phyloP scores from a whole-genome alignment of 2,888 invertebrate genomes.

The Pterostichus niger region DNA sequence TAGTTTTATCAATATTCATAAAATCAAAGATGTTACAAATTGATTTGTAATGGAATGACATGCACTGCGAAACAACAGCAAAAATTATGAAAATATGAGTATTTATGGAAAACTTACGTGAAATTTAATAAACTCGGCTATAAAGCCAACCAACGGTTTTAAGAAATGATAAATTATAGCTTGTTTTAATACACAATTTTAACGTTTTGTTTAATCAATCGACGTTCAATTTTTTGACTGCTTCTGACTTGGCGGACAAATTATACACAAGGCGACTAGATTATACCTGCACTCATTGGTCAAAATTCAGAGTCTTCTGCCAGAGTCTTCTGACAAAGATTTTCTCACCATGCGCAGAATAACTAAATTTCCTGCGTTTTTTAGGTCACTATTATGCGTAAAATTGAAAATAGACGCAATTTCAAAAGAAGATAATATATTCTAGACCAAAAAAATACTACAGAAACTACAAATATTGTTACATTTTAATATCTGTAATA shows the following conservation, averaged over 20 bases:
- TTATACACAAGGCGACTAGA: constrained; percentile 72
- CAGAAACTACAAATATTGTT: constrained; percentile 4
- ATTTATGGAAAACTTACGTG: constrained; percentile 74
- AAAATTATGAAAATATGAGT: constrained; percentile 44
- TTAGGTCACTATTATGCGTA: constrained; percentile 12
- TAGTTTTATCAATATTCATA: constrained; percentile 75
- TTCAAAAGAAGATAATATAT: neutral
- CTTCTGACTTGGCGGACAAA: constrained; percentile 73
- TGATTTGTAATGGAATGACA: constrained; percentile 65
- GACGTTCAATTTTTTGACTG: constrained; percentile 76
- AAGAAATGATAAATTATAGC: constrained; percentile 57
- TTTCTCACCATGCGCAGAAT: constrained; percentile 51
- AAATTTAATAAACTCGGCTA: constrained; percentile 72
- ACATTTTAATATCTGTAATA: neutral
- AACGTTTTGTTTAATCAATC: constrained; percentile 74
- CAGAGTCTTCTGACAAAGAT: constrained; percentile 76
- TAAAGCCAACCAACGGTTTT: constrained; percentile 60
- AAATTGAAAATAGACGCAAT: constrained; percentile 5
- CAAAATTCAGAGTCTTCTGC: constrained; percentile 75
- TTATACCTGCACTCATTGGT: constrained; percentile 71
- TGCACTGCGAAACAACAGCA: constrained; percentile 42
- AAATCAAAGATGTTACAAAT: constrained; percentile 69
- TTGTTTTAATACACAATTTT: constrained; percentile 71
- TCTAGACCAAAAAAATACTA: neutral
- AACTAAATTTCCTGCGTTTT: constrained; percentile 13